phyloP scores from a whole-genome alignment of 2,888 invertebrate species.

The Operophtera brumata region DNA sequence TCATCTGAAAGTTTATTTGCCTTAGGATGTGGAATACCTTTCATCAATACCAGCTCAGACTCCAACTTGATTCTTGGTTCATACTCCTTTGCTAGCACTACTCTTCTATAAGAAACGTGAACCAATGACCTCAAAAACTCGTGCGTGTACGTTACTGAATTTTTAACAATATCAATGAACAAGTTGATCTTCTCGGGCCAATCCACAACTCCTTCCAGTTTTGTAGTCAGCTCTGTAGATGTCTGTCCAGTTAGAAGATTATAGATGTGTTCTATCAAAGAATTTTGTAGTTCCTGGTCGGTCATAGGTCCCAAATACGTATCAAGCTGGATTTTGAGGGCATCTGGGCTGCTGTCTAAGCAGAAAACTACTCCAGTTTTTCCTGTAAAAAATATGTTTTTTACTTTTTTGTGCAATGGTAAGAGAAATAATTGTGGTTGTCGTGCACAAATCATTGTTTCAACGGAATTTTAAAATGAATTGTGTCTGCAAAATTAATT shows the following conservation, averaged over 20 bases:
- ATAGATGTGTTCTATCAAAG: constrained; percentile 38
- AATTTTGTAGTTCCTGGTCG: constrained; percentile 37
- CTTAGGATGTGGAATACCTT: constrained; percentile 38
- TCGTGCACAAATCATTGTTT: too few species aligned
- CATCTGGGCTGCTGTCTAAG: constrained; percentile 50
- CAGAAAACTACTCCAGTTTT: constrained; percentile 41
- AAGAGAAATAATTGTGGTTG: too few species aligned
- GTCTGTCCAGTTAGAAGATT: constrained; percentile 33
- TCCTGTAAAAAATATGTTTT: too few species aligned
- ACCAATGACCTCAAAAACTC: constrained; percentile 36
- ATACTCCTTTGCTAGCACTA: constrained; percentile 37
- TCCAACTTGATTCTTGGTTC: constrained; percentile 38
- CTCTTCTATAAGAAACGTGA: constrained; percentile 36
- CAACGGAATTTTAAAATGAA: too few species aligned
- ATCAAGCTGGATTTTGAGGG: constrained; percentile 38
- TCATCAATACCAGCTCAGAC: constrained; percentile 44
- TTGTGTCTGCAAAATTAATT: too few species aligned
- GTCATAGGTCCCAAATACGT: constrained; percentile 40
- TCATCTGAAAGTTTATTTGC: constrained; percentile 33
- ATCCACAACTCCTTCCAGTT: constrained; percentile 21
- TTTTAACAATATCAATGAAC: constrained; percentile 28
- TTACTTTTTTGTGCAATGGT: too few species aligned
- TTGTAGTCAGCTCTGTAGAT: constrained; percentile 25
- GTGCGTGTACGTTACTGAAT: constrained; percentile 27
- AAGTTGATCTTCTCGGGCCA: constrained; percentile 38